phyloP scores from a whole-genome alignment of 2,888 invertebrate species.

The Agrochola litura region DNA sequence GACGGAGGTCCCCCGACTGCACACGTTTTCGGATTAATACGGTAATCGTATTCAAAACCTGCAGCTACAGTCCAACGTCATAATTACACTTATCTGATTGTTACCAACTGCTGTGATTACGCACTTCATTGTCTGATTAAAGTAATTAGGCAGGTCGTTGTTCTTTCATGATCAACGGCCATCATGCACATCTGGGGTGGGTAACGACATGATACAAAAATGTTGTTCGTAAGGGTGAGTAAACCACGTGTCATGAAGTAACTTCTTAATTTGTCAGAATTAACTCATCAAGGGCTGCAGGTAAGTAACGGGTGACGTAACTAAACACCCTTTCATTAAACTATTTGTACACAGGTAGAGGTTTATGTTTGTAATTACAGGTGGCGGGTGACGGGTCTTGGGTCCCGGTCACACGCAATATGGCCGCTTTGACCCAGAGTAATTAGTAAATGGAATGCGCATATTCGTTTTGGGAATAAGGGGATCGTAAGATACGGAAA shows the following conservation, averaged over 20 bases:
- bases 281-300: slow-evolving; percentile 41
- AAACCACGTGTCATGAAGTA: neutral
- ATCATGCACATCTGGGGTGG: neutral
- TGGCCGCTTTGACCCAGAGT: slow-evolving; percentile 26
- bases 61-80: slow-evolving; percentile 19
- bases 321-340: slow-evolving; percentile 65
- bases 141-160: slow-evolving; percentile 21
- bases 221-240: neutral
- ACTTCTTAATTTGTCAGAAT: slow-evolving; percentile 47
- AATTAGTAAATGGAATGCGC: slow-evolving; percentile 42
- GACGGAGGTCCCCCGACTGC: no score
- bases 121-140: neutral
- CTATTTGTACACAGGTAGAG: slow-evolving; percentile 60
- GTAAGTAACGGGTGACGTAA: slow-evolving; percentile 39
- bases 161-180: neutral
- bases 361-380: slow-evolving; percentile 64
- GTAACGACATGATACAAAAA: neutral
- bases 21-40: neutral
- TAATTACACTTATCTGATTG: slow-evolving; percentile 37
- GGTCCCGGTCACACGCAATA: slow-evolving; percentile 60
- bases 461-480: slow-evolving; percentile 8
- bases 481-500: neutral
- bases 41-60: slow-evolving; percentile 35
- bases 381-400: slow-evolving; percentile 49
- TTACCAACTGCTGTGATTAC: slow-evolving; percentile 28